Percentiles rank a stretch among this genome's conserved stretches.
Evolutionary conservation across 2,797 vertebrate species (phyloP).

Genomic region (Phalloptychus januarius): DNA sequence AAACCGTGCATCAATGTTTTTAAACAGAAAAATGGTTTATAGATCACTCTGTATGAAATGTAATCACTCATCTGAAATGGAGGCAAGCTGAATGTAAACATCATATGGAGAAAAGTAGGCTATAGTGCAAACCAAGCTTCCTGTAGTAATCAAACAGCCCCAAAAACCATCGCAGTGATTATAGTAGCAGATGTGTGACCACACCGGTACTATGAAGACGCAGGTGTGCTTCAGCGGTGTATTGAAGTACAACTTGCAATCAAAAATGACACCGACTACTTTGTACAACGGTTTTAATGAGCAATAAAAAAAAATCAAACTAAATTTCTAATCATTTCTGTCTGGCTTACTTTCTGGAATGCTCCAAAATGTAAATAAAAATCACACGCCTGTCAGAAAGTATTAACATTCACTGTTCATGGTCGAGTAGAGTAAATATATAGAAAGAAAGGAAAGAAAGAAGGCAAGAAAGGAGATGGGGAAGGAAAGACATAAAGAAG

Average conservation of each 20-base stretch:
- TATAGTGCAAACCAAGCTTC: neutral
- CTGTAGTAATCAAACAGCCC: neutral
- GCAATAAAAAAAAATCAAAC: neutral
- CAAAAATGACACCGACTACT: neutral
- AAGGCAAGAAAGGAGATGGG: neutral
- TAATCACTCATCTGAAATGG: neutral
- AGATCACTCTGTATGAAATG: neutral
- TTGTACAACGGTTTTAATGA: neutral
- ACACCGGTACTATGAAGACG: neutral
- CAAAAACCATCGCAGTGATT: neutral
- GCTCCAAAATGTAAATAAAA: neutral
- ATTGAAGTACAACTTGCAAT: neutral
- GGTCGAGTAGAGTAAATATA: neutral
- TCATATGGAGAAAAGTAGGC: neutral
- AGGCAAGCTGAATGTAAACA: neutral
- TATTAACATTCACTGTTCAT: neutral
- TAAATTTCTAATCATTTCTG: neutral
- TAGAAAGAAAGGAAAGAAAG: neutral
- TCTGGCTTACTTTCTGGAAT: neutral
- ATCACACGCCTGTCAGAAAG: neutral
- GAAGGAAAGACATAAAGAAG: neutral
- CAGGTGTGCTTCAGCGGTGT: neutral
- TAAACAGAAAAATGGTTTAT: neutral
- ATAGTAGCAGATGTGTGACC: constrained; percentile 1
- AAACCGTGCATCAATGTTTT: neutral